Base-by-base conservation (phyloP, 2,888 invertebrate species). In the Lasiommata megera region DNA sequence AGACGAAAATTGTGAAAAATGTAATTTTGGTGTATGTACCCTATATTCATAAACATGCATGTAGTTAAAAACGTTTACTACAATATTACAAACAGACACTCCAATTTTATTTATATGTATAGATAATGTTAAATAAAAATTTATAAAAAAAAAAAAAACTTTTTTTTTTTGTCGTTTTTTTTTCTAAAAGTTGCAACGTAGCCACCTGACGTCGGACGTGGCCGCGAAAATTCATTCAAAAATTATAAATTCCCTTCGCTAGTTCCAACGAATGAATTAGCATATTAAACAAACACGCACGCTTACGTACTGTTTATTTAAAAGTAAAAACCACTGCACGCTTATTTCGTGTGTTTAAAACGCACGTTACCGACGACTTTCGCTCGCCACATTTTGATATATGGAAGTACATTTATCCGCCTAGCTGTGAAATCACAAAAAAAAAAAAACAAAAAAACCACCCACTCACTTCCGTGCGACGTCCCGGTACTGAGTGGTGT, bases 401-500 rank as follows among this genome's bases (percentile, higher is more conserved):
- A n/a, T n/a, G n/a, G n/a, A n/a, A n/a, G n/a, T n/a, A n/a, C n/a
- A n/a, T n/a, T n/a, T n/a, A n/a, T n/a, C n/a, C n/a, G n/a, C n/a
- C n/a, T n/a, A n/a, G n/a, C n/a, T n/a, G n/a, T n/a, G n/a, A n/a
- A n/a, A n/a, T n/a, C n/a, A n/a, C n/a, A n/a, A 8, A 5, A 43
- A 41, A 6, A 17, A 11, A 40, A 18, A 6, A 11, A 11, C 9
- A 11, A 12, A 28, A 28, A 56, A 44, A 44, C 43, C 16, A 28
- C 11, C 3, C 12, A 54, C 58, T 59, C 54, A 59, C 58, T 40
- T 41, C 29, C 34, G 17, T 54, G 7, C 54, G 9, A 37, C 50
- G 48, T 38, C 16, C 23, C 38, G 43, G 43, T 37, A 23, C 12
- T 18, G 12, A 46, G 29, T 36, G 48, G 29, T 41, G 52, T n/a